phyloP scores from a whole-genome alignment of 2,797 vertebrate species.

The Hydrolagus colliei region DNA sequence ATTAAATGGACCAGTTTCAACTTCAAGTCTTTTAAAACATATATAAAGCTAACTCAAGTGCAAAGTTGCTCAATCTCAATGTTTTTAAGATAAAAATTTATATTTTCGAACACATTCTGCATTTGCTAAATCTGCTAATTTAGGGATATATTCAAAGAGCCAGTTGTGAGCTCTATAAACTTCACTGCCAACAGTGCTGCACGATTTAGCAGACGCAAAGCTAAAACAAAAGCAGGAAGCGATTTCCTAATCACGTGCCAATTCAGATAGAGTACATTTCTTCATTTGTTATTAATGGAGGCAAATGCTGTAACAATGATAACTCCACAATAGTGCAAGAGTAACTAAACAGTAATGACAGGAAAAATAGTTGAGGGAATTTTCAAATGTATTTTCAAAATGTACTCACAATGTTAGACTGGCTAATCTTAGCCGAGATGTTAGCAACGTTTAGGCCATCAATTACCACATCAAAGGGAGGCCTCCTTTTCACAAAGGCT shows the following conservation, averaged over 20 bases:
- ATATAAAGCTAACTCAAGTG: too few relatives aligned
- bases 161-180: not conserved
- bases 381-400: not conserved
- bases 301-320: not conserved
- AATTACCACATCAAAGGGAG: conserved; percentile 80
- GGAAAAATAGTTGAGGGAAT: not conserved
- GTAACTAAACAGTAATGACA: not conserved
- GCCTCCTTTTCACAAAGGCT: conserved; percentile 64
- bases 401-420: conserved; percentile 72
- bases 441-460: conserved; percentile 87
- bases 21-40: too few relatives aligned
- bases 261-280: not conserved
- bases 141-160: too few relatives aligned
- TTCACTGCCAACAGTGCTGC: not conserved
- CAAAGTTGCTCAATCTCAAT: too few relatives aligned
- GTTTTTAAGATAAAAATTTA: too few relatives aligned
- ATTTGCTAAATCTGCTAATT: too few relatives aligned
- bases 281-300: not conserved
- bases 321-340: not conserved
- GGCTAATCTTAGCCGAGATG: conserved; percentile 44
- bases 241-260: not conserved
- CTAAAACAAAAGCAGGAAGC: not conserved
- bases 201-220: not conserved
- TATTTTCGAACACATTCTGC: too few relatives aligned
- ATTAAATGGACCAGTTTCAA: too few relatives aligned